A percentile compares a stretch with the other conserved stretches of the same genome.
Evolutionary conservation across 2,797 vertebrate genomes (phyloP).

Genomic region (Dermochelys coriacea): DNA sequence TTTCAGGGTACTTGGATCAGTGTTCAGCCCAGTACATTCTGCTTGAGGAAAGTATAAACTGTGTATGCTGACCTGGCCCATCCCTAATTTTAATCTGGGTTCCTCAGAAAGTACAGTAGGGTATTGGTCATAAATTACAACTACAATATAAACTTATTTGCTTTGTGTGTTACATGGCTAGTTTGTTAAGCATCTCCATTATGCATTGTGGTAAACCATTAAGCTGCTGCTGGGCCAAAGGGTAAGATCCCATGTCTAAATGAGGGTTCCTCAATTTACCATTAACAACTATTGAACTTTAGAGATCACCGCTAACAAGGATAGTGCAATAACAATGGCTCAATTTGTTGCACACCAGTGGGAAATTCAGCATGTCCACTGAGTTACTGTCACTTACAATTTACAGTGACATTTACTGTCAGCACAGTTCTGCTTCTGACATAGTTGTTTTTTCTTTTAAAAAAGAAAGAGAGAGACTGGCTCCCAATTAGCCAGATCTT

Average conservation of each 20-base stretch:
- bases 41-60: background rate
- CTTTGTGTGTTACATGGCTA: background rate
- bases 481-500: slow-evolving; percentile 94
- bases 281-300: slow-evolving; percentile 75
- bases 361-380: slow-evolving; percentile 81
- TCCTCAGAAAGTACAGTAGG: background rate
- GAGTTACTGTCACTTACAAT: slow-evolving; percentile 85
- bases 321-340: slow-evolving; percentile 59
- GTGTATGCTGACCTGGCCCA: background rate
- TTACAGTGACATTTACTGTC: slow-evolving; percentile 93
- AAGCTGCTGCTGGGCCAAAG: slow-evolving; percentile 76
- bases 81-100: background rate
- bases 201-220: slow-evolving; percentile 69
- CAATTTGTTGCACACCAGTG: slow-evolving; percentile 75
- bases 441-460: slow-evolving; percentile 50
- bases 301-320: slow-evolving; percentile 84
- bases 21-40: background rate
- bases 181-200: slow-evolving; percentile 11
- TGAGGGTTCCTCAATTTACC: slow-evolving; percentile 57
- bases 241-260: slow-evolving; percentile 79
- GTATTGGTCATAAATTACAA: background rate
- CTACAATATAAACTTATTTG: background rate
- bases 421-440: slow-evolving; percentile 83
- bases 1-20: fast-evolving
- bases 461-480: slow-evolving; percentile 82